Percentiles rank a stretch among this genome's conserved stretches.
Evolutionary conservation across 2,113 vertebrate species (phyloP).

Genomic region (Opisthocomus hoazin): DNA sequence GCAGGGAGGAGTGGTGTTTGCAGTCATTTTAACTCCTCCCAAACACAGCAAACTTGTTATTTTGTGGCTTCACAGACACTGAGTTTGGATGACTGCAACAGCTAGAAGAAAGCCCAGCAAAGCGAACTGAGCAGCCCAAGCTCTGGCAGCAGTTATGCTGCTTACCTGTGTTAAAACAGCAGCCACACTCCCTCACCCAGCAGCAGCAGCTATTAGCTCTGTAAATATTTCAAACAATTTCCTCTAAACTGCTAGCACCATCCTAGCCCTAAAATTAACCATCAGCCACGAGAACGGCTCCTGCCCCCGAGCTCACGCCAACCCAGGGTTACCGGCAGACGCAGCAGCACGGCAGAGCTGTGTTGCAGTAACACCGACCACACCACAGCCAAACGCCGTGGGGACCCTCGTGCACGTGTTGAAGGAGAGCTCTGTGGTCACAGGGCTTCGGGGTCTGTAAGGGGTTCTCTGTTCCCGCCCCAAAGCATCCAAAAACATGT

Average conservation of each 20-base stretch:
- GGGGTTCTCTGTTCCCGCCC: neutral
- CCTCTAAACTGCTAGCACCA: neutral
- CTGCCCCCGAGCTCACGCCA: neutral
- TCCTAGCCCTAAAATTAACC: neutral
- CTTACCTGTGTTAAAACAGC: neutral
- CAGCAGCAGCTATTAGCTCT: neutral
- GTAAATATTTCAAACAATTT: neutral
- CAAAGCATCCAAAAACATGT: neutral
- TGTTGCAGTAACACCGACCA: neutral
- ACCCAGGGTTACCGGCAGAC: neutral
- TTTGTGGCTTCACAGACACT: neutral
- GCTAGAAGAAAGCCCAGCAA: neutral
- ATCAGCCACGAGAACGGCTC: neutral
- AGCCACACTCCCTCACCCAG: neutral
- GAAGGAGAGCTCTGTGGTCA: neutral
- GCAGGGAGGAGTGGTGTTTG: slow-evolving; percentile 9
- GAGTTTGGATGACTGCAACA: neutral
- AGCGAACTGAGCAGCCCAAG: neutral
- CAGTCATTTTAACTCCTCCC: slow-evolving; percentile 53
- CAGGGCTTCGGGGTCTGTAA: neutral
- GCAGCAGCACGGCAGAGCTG: neutral
- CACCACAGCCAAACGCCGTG: fast-evolving
- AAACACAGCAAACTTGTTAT: slow-evolving; percentile 8
- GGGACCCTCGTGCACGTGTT: neutral
- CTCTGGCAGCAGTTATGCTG: neutral